Base-by-base conservation (phyloP, 1,140 invertebrate species). In the Papilio machaon region DNA sequence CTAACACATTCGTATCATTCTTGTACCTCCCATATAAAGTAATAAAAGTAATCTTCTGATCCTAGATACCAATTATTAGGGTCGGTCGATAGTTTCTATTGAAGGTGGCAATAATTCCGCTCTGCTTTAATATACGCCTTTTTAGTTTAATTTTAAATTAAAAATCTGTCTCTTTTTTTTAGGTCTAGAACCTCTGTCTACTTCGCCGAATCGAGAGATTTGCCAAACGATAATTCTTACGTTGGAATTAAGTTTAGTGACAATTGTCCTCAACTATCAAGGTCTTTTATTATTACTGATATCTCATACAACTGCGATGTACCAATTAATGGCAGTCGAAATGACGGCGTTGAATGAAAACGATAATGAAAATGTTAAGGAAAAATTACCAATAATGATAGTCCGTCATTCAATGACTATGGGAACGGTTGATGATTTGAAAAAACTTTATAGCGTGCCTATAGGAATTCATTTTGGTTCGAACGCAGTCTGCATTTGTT, bases 391-490 rank as follows among this genome's bases (percentile, higher is more conserved):
- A 2, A 74, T 52, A 17, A 70, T 92, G 2, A 86, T 92, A 11
- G n/a, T 73, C 19, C 85, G 92, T 2, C 91, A 93, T 74, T 73
- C 84, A 35, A 76, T 92, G 46, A 85, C 83, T n/a, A 80, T 93
- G 49, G 73, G 78, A 38, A 85, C 86, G 0, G 83, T 89, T 43
- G 77, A 88, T 1, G 85, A 87, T 49, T 70, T 93, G 0, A 91
- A 91, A 81, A 74, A 78, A n/a, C 80, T 93, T n/a, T 94, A 92
- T 76, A 92, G 89, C 79, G 83, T 88, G 30, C 89, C 91, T 3
- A 83, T 93, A 13, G 93, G 93, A 15, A 83, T 93, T 0, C 89
- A 93, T 79, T 94, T 92, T 80, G 90, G 87, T 5, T 84, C 86
- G 0, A 91, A 92, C 43, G 90, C 90, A 35, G 81, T 90, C 0